Percentiles rank a stretch among this genome's conserved stretches.
Evolutionary conservation across 2,797 vertebrate genomes (phyloP).

Genomic region (Liasis olivaceus): DNA sequence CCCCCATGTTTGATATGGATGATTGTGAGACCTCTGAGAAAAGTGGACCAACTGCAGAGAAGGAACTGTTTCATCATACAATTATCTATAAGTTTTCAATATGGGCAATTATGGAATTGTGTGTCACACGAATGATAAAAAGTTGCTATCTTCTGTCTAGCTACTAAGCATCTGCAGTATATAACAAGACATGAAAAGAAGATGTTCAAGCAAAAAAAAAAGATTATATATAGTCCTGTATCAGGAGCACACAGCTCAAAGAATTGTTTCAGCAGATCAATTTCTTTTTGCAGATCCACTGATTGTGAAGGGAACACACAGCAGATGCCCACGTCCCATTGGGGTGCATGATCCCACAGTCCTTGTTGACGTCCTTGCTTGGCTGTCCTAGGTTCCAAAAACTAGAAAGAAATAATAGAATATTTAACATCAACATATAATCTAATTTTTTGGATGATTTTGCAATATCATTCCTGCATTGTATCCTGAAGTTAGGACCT

Average conservation of each 20-base stretch:
- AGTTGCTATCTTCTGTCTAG: background rate
- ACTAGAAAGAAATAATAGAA: background rate
- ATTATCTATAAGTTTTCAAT: background rate
- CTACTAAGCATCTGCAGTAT: background rate
- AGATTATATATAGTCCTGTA: background rate
- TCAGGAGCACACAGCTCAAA: too few relatives aligned
- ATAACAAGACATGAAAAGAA: background rate
- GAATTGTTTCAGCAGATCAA: slow-evolving; percentile 6
- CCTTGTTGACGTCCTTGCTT: background rate
- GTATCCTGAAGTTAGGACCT: background rate
- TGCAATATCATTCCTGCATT: background rate
- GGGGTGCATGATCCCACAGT: slow-evolving; percentile 13
- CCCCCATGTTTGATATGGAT: background rate
- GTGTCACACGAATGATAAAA: background rate
- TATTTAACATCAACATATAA: background rate
- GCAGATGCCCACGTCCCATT: slow-evolving; percentile 12
- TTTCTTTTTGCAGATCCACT: slow-evolving; percentile 23
- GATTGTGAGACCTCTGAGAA: background rate
- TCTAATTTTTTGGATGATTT: background rate
- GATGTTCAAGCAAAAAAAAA: background rate
- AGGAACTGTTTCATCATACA: background rate
- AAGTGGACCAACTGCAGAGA: background rate
- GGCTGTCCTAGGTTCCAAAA: background rate
- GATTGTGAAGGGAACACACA: background rate
- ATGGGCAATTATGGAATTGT: background rate